Percentiles rank a stretch among this genome's conserved stretches.
phyloP scores from a whole-genome alignment of 2,113 vertebrate species.

The Catharus minimus region DNA sequence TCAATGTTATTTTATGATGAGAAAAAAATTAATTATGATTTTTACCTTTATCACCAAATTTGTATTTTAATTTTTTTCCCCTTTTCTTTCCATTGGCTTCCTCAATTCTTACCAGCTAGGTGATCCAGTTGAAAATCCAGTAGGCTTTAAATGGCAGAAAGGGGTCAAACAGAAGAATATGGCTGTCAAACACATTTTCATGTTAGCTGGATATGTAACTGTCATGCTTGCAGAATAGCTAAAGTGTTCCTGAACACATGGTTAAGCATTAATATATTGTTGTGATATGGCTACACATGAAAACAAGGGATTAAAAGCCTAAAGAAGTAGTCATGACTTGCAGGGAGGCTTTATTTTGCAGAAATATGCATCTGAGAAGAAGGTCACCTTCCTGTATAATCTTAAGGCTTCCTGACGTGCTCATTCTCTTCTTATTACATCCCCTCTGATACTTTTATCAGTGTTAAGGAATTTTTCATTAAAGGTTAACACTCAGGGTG shows the following conservation, averaged over 20 bases:
- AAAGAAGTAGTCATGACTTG: neutral
- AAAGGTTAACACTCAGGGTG: neutral
- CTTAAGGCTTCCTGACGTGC: neutral
- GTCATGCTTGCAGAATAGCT: neutral
- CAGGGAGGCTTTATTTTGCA: neutral
- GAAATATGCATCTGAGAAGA: neutral
- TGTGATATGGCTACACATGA: neutral
- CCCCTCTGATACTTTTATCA: neutral
- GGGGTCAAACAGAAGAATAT: neutral
- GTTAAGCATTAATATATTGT: neutral
- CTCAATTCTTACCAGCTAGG: neutral
- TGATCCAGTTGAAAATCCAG: neutral
- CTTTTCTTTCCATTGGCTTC: neutral
- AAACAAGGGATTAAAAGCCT: neutral
- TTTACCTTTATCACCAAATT: neutral
- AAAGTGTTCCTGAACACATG: neutral
- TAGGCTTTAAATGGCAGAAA: neutral
- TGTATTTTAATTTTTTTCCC: accelerated
- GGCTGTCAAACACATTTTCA: neutral
- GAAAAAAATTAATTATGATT: neutral
- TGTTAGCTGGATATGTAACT: neutral
- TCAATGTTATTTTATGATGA: neutral
- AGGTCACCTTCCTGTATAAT: neutral
- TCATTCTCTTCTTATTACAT: neutral
- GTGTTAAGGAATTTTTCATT: neutral